Evolutionary conservation across 1,140 invertebrate species (phyloP).

Genomic region (Zaprionus inermis): DNA sequence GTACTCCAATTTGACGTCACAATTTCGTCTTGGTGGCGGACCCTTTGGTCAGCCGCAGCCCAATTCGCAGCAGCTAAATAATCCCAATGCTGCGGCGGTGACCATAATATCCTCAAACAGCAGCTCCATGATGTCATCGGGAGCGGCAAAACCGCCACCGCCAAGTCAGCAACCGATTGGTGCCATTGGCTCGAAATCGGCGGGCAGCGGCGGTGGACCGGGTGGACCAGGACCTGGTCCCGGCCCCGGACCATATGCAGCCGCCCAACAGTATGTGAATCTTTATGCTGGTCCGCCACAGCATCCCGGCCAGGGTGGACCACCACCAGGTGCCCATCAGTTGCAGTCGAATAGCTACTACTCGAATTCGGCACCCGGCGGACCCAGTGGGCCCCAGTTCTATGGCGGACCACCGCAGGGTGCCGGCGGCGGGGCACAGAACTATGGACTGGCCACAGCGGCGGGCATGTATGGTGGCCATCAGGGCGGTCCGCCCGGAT

Average conservation of each 20-base stretch:
- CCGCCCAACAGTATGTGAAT: constrained; percentile 81
- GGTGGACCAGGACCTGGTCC: constrained; percentile 76
- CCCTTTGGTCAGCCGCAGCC: constrained; percentile 84
- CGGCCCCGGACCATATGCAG: constrained; percentile 80
- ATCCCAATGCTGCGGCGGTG: constrained; percentile 89
- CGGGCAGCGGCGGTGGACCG: constrained; percentile 83
- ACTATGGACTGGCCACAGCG: constrained; percentile 85
- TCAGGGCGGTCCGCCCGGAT: constrained; percentile 73
- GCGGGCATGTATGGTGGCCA: constrained; percentile 85
- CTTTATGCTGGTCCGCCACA: constrained; percentile 83
- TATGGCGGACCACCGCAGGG: constrained; percentile 81
- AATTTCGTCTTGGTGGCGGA: constrained; percentile 89
- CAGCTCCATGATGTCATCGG: constrained; percentile 94
- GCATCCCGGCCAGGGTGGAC: constrained; percentile 83
- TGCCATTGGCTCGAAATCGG: constrained; percentile 90
- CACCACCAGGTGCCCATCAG: constrained; percentile 85
- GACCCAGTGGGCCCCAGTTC: constrained; percentile 83
- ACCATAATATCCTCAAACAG: constrained; percentile 91
- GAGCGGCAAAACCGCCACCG: constrained; percentile 89
- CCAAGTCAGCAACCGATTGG: constrained; percentile 91
- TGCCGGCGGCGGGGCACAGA: constrained; percentile 85
- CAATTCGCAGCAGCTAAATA: constrained; percentile 89
- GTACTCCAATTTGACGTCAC: constrained; percentile 91
- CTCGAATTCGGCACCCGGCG: constrained; percentile 85
- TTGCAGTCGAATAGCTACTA: constrained; percentile 87